A percentile compares a stretch with the other conserved stretches of the same genome.
Conservation (phyloP, 1,140 invertebrate species). For the Armadillidium nasatum region DNA sequence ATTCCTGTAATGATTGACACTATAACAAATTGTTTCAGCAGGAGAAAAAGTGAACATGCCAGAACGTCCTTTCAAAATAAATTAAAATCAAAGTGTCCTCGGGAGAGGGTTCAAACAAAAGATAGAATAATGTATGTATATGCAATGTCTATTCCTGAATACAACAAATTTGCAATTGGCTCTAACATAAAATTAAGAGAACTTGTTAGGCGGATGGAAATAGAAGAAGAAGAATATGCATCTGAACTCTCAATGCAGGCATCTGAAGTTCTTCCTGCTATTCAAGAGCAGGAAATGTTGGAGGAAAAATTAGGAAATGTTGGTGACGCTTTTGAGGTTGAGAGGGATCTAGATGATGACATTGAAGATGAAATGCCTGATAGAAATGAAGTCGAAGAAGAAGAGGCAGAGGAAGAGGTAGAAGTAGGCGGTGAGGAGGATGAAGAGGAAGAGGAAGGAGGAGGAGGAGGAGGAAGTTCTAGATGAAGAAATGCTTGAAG, state of each 20-base stretch:
- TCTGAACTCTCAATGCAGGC: conserved; percentile 28
- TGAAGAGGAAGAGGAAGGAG: conserved; percentile 30
- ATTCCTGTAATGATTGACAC: conserved; percentile 40
- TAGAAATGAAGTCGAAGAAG: conserved; percentile 17
- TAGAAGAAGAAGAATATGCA: conserved; percentile 29
- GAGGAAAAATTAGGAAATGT: conserved; percentile 22
- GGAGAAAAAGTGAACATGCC: conserved; percentile 43
- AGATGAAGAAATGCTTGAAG: conserved; percentile 23
- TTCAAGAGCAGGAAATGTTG: conserved; percentile 24
- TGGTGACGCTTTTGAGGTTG: conserved; percentile 22
- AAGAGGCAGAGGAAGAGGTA: conserved; percentile 21
- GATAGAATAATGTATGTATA: conserved; percentile 44
- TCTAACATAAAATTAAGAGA: conserved; percentile 42
- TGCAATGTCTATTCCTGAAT: conserved; percentile 44
- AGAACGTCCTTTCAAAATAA: conserved; percentile 43
- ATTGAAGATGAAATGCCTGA: neutral
- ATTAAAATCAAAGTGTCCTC: conserved; percentile 42
- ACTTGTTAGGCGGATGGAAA: conserved; percentile 40
- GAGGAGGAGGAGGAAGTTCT: conserved; percentile 30
- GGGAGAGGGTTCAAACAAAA: conserved; percentile 43
- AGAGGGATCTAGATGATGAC: conserved; percentile 19
- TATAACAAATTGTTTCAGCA: conserved; percentile 40
- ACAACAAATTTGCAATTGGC: conserved; percentile 42
- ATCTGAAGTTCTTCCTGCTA: conserved; percentile 19
- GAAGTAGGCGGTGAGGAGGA: conserved; percentile 25